These are phyloP conservation scores for Rhagologus leucostigma DNA, from an alignment of 2,113 vertebrate genomes.

Conservation along the genomic window DNA sequence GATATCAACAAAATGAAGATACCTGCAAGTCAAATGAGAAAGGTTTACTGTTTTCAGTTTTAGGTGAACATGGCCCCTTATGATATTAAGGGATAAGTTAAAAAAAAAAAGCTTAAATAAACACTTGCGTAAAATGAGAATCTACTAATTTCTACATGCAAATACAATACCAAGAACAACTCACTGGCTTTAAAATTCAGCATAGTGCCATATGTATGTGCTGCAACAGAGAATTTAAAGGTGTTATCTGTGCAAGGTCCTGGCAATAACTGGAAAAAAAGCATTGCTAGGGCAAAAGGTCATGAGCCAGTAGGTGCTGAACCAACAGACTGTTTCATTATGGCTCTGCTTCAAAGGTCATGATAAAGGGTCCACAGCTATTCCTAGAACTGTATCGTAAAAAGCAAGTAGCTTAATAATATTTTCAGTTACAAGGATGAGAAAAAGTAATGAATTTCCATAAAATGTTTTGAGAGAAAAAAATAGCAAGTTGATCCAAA, in stretches of 20 bases:
- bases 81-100: not conserved
- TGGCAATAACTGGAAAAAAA: not conserved
- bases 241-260: not conserved
- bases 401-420: not conserved
- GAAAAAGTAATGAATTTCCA: not conserved
- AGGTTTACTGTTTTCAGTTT: not conserved
- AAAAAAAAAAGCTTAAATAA: not conserved
- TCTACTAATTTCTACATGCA: not conserved
- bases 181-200: not conserved
- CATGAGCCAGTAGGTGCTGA: not conserved
- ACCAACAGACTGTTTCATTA: not conserved
- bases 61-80: not conserved
- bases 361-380: not conserved
- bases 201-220: not conserved
- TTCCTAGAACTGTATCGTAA: not conserved
- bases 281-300: not conserved
- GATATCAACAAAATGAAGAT: slow-evolving; percentile 5
- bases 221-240: not conserved
- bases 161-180: not conserved
- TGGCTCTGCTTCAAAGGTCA: not conserved
- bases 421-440: not conserved
- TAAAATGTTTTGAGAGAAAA: not conserved
- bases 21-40: slow-evolving; percentile 33
- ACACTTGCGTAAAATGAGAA: not conserved
- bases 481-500: not conserved